These are phyloP conservation scores for Nemotelus nigrinus DNA, from an alignment of 2,888 invertebrate genomes.

Conservation along the genomic window DNA sequence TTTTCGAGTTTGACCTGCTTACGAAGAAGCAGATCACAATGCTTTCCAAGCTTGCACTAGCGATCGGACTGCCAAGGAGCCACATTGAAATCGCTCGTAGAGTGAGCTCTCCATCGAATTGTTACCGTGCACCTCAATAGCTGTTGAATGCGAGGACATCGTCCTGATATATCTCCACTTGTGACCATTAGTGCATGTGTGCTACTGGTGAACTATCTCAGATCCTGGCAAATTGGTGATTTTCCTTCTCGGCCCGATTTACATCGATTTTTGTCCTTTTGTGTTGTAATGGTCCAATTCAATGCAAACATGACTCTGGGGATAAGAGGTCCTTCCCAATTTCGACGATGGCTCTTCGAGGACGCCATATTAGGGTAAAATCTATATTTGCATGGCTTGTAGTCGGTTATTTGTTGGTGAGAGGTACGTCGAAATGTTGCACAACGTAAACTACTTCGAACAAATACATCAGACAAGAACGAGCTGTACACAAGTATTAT, in stretches of 20 bases:
- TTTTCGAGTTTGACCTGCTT: constrained; percentile 50
- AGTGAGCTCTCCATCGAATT: constrained; percentile 25
- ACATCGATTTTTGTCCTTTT: constrained; percentile 41
- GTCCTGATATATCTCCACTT: constrained; percentile 6
- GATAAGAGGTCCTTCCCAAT: constrained; percentile 29
- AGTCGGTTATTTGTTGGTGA: neutral
- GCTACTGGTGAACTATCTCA: neutral
- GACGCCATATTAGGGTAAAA: constrained; percentile 19
- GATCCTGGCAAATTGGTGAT: constrained; percentile 37
- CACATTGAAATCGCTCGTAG: neutral
- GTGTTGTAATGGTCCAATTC: constrained; percentile 40
- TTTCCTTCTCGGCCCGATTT: constrained; percentile 35
- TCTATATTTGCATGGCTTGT: neutral
- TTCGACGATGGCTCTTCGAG: constrained; percentile 25
- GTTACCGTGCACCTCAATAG: constrained; percentile 20
- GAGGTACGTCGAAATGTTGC: neutral
- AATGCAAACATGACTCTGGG: constrained; percentile 25
- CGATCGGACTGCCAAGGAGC: neutral
- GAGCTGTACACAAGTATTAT: too few relatives aligned
- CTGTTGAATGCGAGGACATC: constrained; percentile 5
- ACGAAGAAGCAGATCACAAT: constrained; percentile 40
- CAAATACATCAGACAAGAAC: too few relatives aligned
- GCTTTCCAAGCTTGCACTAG: neutral
- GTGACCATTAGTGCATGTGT: constrained; percentile 34
- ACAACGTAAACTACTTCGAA: neutral